Conservation (phyloP, 1,140 invertebrate species). For the Drosophila orena region DNA sequence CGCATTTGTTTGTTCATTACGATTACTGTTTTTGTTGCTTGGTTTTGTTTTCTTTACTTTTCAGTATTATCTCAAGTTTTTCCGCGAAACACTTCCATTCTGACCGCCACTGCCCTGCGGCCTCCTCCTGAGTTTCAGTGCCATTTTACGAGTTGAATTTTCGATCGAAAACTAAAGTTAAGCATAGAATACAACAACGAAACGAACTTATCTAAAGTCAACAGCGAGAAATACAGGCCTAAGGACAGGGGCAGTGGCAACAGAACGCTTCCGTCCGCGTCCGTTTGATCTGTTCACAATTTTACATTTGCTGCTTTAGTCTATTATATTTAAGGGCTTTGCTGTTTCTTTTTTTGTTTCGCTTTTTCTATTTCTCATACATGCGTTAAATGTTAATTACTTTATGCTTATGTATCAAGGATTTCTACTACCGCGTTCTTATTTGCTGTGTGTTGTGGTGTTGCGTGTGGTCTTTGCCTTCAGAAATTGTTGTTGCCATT, state of each 20-base stretch:
- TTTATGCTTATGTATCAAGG: conserved; percentile 79
- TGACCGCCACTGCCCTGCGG: conserved; percentile 25
- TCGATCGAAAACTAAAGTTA: conserved; percentile 32
- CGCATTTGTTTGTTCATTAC: conserved; percentile 28
- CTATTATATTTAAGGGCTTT: conserved; percentile 57
- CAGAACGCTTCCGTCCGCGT: conserved; percentile 4
- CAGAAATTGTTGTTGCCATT: conserved; percentile 57
- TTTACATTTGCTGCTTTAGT: conserved; percentile 56
- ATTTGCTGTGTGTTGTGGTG: conserved; percentile 24
- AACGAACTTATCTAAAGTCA: conserved; percentile 24
- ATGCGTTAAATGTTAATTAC: conserved; percentile 67
- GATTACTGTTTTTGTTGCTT: conserved; percentile 27
- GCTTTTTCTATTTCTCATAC: conserved; percentile 52
- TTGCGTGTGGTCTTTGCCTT: conserved; percentile 23
- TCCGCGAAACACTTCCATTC: not conserved
- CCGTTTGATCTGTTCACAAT: conserved; percentile 49
- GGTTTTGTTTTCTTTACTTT: conserved; percentile 11
- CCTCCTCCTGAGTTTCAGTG: not conserved
- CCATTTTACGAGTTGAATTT: conserved; percentile 15
- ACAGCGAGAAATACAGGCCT: conserved; percentile 5
- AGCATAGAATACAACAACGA: conserved; percentile 49
- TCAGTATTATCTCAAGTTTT: conserved; percentile 10
- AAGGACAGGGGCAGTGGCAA: conserved; percentile 27
- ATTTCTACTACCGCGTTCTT: conserved; percentile 76
- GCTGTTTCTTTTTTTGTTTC: conserved; percentile 28